Evolutionary conservation across 2,113 vertebrate genomes (phyloP).

Genomic region (Dromas ardeola): DNA sequence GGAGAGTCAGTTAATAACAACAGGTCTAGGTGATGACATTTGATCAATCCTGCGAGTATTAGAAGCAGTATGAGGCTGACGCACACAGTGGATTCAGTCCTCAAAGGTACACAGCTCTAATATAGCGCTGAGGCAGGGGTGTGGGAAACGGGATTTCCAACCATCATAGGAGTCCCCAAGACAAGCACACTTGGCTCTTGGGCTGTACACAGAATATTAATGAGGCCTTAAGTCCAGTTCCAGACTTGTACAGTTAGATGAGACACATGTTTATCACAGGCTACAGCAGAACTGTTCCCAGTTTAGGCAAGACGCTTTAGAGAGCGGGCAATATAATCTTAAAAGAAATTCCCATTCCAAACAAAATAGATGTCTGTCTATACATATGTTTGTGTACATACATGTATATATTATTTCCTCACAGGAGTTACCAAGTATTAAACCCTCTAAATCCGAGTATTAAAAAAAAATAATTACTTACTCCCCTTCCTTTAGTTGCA

Average conservation of each 20-base stretch:
- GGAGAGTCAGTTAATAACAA: not conserved
- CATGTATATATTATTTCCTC: not conserved
- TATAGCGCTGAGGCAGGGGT: not conserved
- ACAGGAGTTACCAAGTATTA: not conserved
- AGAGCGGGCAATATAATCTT: not conserved
- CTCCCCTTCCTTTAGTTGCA: not conserved
- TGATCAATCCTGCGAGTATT: not conserved
- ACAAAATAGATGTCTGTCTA: not conserved
- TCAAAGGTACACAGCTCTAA: not conserved
- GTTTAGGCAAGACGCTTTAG: not conserved
- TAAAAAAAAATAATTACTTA: not conserved
- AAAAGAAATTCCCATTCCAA: not conserved
- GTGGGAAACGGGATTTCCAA: not conserved
- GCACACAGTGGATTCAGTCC: not conserved
- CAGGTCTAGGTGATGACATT: not conserved
- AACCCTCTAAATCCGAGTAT: not conserved
- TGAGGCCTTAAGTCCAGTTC: not conserved
- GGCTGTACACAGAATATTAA: not conserved
- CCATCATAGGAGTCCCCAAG: not conserved
- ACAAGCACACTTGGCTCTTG: not conserved
- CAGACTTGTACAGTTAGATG: not conserved
- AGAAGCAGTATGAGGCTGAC: not conserved
- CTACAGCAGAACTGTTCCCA: not conserved
- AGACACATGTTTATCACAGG: not conserved
- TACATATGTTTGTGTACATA: accelerated